Base-by-base conservation (phyloP, 1,140 invertebrate genomes). In the Pseudoatta argentina region DNA sequence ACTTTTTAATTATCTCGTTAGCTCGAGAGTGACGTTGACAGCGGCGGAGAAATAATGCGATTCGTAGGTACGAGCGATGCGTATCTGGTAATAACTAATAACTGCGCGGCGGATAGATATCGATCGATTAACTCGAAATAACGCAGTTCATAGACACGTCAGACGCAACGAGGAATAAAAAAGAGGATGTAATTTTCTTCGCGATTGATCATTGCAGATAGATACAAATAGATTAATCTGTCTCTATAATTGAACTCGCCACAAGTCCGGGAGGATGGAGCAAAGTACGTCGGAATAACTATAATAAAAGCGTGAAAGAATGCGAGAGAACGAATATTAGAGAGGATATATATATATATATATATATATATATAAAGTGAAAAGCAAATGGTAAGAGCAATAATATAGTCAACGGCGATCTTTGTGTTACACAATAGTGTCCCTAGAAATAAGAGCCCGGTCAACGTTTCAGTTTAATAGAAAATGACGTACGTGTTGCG, bases 1-100 rank as follows among this genome's bases (percentile, higher is more conserved):
- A 39, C 59, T 71, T 79, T 85, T 72, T 53, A 83, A 83, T 83
- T 86, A 67, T 86, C 76, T 81, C 75, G 76, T 81, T 79, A 82
- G 16, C 44, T 64, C 16, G 39, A 27, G 69, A 83, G 64, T 55
- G 81, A 87, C 64, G 78, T 73, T 75, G 79, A 75, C 86, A 69
- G 69, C 53, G 39, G 34, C n/a, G 69, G 48, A 71, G 76, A 72
- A 86, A 81, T 77, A 85, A 85, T 66, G 51, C 48, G 30, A 78
- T 57, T 66, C 61, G 34, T 66, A 78, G 27, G 30, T 39, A 66
- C 61, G 72, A 39, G 51, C 48, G 82, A 72, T 73, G 59, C 55
- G 34, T 55, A 78, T 76, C 27, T 21, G n/a, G 12, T 51, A 51
- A 51, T 51, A 51, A 51, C 39, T 53, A 71, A 71, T 81, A 81